Percentiles rank a stretch among this genome's conserved stretches.
These are phyloP conservation scores for Lordiphosa andalusiaca DNA, from an alignment of 2,888 invertebrate genomes.

Conservation along the genomic window DNA sequence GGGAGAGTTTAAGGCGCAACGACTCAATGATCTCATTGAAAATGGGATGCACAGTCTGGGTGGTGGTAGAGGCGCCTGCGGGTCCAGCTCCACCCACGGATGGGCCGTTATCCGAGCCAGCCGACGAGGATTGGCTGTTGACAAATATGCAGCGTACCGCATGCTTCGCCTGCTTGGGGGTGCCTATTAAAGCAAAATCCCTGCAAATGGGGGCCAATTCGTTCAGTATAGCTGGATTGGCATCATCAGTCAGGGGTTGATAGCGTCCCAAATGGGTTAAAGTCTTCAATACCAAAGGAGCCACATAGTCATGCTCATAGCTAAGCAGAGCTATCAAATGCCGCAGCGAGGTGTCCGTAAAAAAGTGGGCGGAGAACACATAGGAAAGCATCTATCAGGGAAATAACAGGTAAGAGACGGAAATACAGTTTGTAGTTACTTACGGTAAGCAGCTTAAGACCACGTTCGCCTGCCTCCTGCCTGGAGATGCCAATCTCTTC, in stretches of 20 bases:
- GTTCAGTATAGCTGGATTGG: constrained; percentile 88
- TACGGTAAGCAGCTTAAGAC: constrained; percentile 91
- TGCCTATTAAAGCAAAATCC: constrained; percentile 92
- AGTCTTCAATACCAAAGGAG: constrained; percentile 90
- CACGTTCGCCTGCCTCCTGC: constrained; percentile 92
- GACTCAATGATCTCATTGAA: constrained; percentile 92
- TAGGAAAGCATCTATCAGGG: constrained; percentile 85
- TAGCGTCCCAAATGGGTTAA: constrained; percentile 94
- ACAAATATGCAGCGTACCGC: constrained; percentile 95
- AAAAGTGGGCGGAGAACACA: constrained; percentile 95
- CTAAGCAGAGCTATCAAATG: constrained; percentile 86
- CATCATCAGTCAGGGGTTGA: constrained; percentile 87
- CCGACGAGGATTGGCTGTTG: constrained; percentile 82
- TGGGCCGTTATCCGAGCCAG: constrained; percentile 28
- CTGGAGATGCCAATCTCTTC: constrained; percentile 90
- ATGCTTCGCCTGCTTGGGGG: constrained; percentile 97
- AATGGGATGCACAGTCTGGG: constrained; percentile 83
- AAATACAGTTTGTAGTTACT: constrained; percentile 27
- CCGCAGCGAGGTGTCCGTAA: constrained; percentile 90
- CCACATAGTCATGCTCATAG: constrained; percentile 88
- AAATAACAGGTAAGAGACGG: not conserved
- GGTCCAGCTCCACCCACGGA: not conserved
- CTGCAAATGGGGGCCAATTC: constrained; percentile 92
- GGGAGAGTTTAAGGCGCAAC: constrained; percentile 87
- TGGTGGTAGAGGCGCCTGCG: constrained; percentile 51